phyloP scores from a whole-genome alignment of 2,797 vertebrate species.

The Gobionotothen gibberifrons region DNA sequence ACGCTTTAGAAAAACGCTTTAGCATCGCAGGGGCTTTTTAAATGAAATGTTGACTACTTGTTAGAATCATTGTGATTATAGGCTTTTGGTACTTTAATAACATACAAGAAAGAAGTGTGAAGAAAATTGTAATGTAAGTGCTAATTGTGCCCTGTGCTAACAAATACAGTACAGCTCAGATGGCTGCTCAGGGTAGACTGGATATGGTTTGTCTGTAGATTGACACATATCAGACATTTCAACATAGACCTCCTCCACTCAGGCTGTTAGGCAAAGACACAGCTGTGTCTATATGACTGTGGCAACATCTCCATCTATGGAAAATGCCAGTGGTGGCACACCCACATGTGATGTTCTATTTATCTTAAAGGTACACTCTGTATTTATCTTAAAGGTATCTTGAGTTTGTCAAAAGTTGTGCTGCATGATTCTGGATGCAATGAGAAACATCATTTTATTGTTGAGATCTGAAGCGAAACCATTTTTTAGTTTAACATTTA shows the following conservation, averaged over 20 bases:
- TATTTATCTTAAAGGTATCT: neutral
- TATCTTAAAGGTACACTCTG: constrained; percentile 46
- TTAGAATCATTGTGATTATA: constrained; percentile 31
- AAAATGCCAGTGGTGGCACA: constrained; percentile 63
- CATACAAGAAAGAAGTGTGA: constrained; percentile 19
- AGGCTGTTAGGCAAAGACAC: constrained; percentile 59
- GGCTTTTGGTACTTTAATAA: constrained; percentile 21
- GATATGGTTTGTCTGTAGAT: constrained; percentile 23
- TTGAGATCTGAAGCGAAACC: neutral
- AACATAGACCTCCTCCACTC: constrained; percentile 46
- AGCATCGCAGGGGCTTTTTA: constrained; percentile 23
- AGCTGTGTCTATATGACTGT: constrained; percentile 46
- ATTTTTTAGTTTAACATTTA: neutral
- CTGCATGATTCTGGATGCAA: neutral
- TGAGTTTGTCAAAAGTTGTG: neutral
- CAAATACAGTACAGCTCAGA: constrained; percentile 20
- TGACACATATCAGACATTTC: constrained; percentile 60
- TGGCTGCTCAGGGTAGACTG: neutral
- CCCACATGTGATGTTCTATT: constrained; percentile 61
- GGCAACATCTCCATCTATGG: constrained; percentile 43
- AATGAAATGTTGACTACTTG: constrained; percentile 21
- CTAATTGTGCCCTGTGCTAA: constrained; percentile 45
- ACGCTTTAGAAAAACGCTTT: constrained; percentile 41
- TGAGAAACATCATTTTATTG: neutral
- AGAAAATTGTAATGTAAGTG: constrained; percentile 28